Evolutionary conservation across 1,140 invertebrate species (phyloP).

Genomic region (Manduca sexta): DNA sequence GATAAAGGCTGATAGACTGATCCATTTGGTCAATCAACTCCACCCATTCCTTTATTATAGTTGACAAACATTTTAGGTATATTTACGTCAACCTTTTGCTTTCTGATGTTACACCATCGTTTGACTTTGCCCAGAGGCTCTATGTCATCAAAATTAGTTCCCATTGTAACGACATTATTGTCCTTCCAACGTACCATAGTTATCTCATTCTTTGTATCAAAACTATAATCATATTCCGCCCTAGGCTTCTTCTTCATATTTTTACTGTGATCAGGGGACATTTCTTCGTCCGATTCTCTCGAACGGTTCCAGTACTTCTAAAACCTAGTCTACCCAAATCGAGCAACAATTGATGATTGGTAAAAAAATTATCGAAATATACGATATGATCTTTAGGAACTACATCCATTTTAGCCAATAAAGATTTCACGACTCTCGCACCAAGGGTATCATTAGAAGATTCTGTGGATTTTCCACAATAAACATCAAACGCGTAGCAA

Average conservation of each 20-base stretch:
- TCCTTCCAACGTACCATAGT: constrained; percentile 23
- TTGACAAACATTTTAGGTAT: constrained; percentile 31
- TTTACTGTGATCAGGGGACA: background rate
- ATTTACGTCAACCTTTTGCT: constrained; percentile 34
- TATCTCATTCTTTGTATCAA: constrained; percentile 8
- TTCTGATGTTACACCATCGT: constrained; percentile 30
- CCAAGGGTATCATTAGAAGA: background rate
- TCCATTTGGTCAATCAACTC: constrained; percentile 37
- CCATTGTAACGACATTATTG: constrained; percentile 37
- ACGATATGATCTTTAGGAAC: background rate
- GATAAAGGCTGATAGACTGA: no score
- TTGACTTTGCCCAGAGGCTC: constrained; percentile 31
- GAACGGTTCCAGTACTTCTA: constrained; percentile 5
- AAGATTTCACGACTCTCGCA: constrained; percentile 1
- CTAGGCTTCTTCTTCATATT: background rate
- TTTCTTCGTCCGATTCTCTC: constrained; percentile 3
- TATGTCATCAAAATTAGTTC: constrained; percentile 5
- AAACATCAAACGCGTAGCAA: constrained; percentile 1
- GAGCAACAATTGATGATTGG: background rate
- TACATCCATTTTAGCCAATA: background rate
- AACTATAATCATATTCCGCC: background rate
- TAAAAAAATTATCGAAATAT: constrained; percentile 11
- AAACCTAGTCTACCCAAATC: constrained; percentile 1
- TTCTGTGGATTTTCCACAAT: background rate
- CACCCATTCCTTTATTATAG: constrained; percentile 48